Conservation (phyloP, 2,113 vertebrate genomes). For the Ameiurus melas region DNA sequence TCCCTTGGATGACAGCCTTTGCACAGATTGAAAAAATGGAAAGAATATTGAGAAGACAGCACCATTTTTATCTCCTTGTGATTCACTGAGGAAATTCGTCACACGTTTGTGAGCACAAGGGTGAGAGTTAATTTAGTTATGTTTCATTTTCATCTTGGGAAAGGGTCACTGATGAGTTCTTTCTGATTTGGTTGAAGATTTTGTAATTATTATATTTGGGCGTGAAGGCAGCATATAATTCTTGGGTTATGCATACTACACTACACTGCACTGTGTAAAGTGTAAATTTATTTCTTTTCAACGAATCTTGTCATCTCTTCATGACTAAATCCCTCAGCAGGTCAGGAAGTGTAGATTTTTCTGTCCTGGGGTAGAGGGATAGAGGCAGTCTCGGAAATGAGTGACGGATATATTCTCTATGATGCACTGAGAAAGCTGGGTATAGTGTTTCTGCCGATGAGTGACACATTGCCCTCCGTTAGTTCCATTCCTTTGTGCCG, state of each 20-base stretch:
- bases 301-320: neutral
- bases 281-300: neutral
- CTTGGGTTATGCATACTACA: neutral
- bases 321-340: neutral
- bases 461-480: neutral
- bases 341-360: neutral
- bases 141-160: neutral
- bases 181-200: neutral
- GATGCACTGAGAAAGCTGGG: neutral
- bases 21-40: neutral
- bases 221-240: neutral
- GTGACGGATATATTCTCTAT: neutral
- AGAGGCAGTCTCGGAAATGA: neutral
- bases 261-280: neutral
- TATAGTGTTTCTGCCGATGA: neutral
- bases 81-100: neutral
- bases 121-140: neutral
- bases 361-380: slow-evolving; percentile 5
- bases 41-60: neutral
- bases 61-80: neutral
- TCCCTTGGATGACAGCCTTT: neutral
- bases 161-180: no score
- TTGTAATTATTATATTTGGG: no score
- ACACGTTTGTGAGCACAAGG: neutral
- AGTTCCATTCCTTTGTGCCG: slow-evolving; percentile 13